Evolutionary conservation across 2,113 vertebrate genomes (phyloP).

Genomic region (Turdus rufiventris): DNA sequence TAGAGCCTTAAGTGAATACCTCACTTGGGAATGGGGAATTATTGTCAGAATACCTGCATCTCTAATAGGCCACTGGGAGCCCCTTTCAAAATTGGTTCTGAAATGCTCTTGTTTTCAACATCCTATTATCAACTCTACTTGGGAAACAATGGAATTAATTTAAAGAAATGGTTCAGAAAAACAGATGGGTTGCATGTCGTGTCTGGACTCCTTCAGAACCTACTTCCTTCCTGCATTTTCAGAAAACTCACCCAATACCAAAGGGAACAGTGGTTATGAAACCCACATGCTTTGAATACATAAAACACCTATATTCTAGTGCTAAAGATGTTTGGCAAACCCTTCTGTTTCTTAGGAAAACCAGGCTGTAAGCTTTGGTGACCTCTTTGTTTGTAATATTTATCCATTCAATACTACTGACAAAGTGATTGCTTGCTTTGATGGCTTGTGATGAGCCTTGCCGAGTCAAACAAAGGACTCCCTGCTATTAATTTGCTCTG

Average conservation of each 20-base stretch:
- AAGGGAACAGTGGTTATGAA: neutral
- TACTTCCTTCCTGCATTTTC: neutral
- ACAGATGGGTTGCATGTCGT: neutral
- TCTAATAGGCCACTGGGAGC: neutral
- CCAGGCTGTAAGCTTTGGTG: neutral
- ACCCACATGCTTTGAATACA: neutral
- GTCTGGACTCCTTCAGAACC: slow-evolving; percentile 1
- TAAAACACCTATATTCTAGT: neutral
- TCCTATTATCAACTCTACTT: neutral
- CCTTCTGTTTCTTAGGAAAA: neutral
- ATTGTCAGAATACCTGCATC: neutral
- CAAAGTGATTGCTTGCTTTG: slow-evolving; percentile 1
- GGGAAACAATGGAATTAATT: slow-evolving; percentile 27
- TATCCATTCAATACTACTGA: neutral
- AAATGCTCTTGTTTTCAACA: slow-evolving; percentile 26
- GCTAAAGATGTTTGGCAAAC: neutral
- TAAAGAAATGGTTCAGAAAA: slow-evolving; percentile 17
- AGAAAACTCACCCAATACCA: neutral
- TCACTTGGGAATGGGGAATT: neutral
- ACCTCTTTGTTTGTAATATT: slow-evolving; percentile 11
- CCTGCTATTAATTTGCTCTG: neutral
- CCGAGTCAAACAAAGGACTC: slow-evolving; percentile 44
- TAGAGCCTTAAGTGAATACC: neutral
- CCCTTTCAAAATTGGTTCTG: neutral
- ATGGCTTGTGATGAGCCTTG: neutral